Conservation (phyloP, 2,113 vertebrate species). For the Hippopotamus amphibius region DNA sequence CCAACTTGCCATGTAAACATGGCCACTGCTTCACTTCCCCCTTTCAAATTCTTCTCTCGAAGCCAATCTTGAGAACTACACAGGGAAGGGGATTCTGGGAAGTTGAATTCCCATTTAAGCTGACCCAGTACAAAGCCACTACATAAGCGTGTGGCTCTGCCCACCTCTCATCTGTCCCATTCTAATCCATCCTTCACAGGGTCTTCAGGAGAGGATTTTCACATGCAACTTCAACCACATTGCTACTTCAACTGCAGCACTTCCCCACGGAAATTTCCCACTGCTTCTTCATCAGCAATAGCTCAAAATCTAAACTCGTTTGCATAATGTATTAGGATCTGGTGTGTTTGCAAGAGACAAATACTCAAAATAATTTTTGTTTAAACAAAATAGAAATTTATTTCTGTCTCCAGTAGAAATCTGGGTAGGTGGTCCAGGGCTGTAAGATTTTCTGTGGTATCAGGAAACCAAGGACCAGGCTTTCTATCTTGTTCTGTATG, state of each 20-base stretch:
- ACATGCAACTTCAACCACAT: rapidly evolving
- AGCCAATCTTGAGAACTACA: background rate
- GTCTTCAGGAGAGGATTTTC: background rate
- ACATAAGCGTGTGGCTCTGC: rapidly evolving
- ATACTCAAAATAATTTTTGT: background rate
- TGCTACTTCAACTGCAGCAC: background rate
- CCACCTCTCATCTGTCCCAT: too few relatives aligned
- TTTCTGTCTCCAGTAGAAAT: background rate
- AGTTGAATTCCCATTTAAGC: background rate
- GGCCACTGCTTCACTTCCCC: background rate
- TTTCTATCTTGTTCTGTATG: background rate
- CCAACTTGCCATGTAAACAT: background rate
- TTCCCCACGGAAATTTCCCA: background rate
- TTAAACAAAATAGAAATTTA: background rate
- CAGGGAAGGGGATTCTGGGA: background rate
- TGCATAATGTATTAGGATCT: background rate
- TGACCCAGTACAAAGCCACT: background rate
- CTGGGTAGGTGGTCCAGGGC: background rate
- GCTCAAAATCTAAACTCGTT: background rate
- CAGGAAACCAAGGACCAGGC: background rate
- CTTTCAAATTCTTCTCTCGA: background rate
- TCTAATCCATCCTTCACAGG: background rate
- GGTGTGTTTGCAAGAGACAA: background rate
- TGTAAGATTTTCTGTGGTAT: background rate
- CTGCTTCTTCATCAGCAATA: background rate